A percentile compares a stretch with the other conserved stretches of the same genome.
These are phyloP conservation scores for Philopotamus ludificatus DNA, from an alignment of 1,140 invertebrate genomes.

Conservation along the genomic window DNA sequence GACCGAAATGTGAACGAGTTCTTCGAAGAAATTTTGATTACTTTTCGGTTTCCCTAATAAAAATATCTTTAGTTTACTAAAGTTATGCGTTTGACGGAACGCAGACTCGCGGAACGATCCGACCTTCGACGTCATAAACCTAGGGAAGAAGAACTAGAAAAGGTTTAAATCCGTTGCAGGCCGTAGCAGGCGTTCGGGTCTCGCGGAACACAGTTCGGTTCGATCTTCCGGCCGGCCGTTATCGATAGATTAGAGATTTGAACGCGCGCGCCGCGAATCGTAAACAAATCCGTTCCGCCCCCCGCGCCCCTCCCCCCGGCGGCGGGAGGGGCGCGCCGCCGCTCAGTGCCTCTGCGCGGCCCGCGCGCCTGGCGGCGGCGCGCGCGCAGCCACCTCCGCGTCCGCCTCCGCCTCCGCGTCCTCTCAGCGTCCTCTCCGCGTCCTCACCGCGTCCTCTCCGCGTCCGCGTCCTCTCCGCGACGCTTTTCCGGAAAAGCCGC, in stretches of 20 bases:
- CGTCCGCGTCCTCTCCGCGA: background rate
- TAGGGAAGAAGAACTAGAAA: no score
- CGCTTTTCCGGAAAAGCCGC: background rate
- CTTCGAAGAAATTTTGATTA: no score
- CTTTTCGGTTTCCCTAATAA: no score
- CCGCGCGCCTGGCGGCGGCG: background rate
- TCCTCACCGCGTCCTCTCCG: background rate
- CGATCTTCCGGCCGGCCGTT: background rate
- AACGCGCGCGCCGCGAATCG: background rate
- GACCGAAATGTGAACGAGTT: no score
- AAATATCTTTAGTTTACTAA: no score
- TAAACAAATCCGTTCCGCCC: background rate
- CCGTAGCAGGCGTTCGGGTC: no score
- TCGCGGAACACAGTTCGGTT: no score
- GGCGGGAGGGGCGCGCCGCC: background rate
- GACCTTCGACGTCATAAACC: no score
- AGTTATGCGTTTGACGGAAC: no score
- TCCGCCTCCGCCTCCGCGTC: conserved; percentile 40
- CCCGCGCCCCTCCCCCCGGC: background rate
- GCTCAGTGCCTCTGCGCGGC: background rate
- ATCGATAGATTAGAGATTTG: background rate
- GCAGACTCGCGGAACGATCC: no score
- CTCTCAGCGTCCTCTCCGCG: conserved; percentile 35
- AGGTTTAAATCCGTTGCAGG: no score
- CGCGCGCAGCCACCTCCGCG: background rate